These are phyloP conservation scores for Sabatieria punctata DNA, from an alignment of 2,888 invertebrate genomes.

Conservation along the genomic window DNA sequence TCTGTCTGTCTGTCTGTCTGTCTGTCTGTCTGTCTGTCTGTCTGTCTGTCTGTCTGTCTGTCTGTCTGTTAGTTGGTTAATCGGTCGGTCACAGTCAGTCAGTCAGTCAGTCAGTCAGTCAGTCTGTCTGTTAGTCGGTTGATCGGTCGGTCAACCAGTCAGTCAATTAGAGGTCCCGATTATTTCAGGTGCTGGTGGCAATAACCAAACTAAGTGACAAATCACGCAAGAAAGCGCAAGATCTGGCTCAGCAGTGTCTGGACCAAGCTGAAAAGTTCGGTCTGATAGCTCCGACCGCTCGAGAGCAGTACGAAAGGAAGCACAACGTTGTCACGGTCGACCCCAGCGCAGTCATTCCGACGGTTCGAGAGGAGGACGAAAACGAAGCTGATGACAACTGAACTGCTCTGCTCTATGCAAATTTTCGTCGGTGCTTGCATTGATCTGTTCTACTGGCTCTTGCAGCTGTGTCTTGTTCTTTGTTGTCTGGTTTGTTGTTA, in stretches of 20 bases:
- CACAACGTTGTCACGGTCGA: slow-evolving; percentile 14
- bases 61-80: not conserved
- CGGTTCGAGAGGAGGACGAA: too few species aligned
- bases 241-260: slow-evolving; percentile 11
- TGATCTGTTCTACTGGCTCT: too few species aligned
- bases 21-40: not conserved
- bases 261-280: slow-evolving; percentile 21
- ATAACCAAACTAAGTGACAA: slow-evolving; percentile 23
- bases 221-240: slow-evolving; percentile 17
- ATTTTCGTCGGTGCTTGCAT: too few species aligned
- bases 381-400: too few species aligned
- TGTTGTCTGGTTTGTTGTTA: too few species aligned
- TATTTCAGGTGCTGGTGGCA: slow-evolving; percentile 27
- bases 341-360: too few species aligned
- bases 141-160: not conserved
- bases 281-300: slow-evolving; percentile 24
- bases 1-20: too few species aligned
- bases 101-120: too few species aligned
- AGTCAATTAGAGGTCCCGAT: slow-evolving; percentile 15
- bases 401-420: too few species aligned
- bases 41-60: not conserved
- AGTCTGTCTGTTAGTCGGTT: too few species aligned
- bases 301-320: slow-evolving; percentile 23
- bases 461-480: too few species aligned
- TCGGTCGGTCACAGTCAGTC: not conserved